Evolutionary conservation across 2,113 vertebrate species (phyloP).

Genomic region (Ammodytes marinus): DNA sequence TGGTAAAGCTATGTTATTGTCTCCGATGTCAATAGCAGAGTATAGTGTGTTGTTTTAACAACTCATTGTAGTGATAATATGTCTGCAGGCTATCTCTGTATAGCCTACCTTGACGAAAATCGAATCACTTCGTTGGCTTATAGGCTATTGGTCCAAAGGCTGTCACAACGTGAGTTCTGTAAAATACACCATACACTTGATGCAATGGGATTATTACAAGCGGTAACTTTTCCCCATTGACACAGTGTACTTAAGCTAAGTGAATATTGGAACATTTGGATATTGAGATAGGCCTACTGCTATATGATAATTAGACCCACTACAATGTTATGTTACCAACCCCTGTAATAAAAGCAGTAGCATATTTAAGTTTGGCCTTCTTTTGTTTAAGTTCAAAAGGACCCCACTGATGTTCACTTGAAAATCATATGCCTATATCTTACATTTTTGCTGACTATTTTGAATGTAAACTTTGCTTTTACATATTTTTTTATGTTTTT

Average conservation of each 20-base stretch:
- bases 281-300: neutral
- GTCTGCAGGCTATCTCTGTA: neutral
- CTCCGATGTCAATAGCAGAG: neutral
- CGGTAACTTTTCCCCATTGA: neutral
- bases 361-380: neutral
- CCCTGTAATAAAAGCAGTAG: neutral
- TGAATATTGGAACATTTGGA: neutral
- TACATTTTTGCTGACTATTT: neutral
- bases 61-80: neutral
- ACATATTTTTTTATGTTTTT: too few species aligned
- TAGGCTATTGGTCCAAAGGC: too few species aligned
- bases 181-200: neutral
- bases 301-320: neutral
- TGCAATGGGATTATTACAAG: neutral
- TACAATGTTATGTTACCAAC: neutral
- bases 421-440: neutral
- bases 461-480: neutral
- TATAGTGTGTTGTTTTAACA: too few species aligned
- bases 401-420: neutral
- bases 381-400: neutral
- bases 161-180: too few species aligned
- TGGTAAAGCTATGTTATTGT: too few species aligned
- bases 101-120: neutral
- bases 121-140: neutral
- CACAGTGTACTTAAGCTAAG: neutral